These are phyloP conservation scores for Ichneumoninae sp. DNA, from an alignment of 2,888 invertebrate genomes.

Conservation along the genomic window DNA sequence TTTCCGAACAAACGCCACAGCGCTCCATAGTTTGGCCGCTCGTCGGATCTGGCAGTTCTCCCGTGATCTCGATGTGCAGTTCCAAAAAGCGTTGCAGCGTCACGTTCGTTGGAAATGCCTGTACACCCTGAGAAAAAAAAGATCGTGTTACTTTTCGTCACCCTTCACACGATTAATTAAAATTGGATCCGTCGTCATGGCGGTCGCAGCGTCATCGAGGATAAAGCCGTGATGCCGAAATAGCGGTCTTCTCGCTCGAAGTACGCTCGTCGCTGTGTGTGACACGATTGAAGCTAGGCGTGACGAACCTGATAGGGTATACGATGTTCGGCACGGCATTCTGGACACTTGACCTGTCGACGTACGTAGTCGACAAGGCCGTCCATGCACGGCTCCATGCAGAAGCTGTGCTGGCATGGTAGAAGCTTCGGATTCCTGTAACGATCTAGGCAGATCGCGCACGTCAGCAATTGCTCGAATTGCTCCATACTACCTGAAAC, in stretches of 20 bases:
- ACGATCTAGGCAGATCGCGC: constrained; percentile 99
- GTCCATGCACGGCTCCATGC: constrained; percentile 99
- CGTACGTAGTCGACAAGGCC: constrained; percentile 97
- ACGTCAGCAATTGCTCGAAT: constrained; percentile 98
- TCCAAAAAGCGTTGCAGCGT: constrained; percentile 97
- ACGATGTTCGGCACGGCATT: constrained; percentile 98
- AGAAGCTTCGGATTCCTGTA: constrained; percentile 98
- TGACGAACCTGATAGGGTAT: constrained; percentile 94
- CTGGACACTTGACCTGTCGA: constrained; percentile 98
- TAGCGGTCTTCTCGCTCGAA: neutral
- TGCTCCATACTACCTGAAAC: constrained; percentile 91
- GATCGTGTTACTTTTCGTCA: constrained; percentile 48
- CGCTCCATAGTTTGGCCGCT: constrained; percentile 97
- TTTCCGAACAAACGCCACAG: constrained; percentile 96
- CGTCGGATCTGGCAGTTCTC: constrained; percentile 95
- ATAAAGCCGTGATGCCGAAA: constrained; percentile 4
- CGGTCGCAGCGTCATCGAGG: constrained; percentile 49
- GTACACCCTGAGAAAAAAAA: constrained; percentile 85
- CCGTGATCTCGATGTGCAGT: constrained; percentile 96
- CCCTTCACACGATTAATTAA: constrained; percentile 5
- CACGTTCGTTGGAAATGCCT: constrained; percentile 97
- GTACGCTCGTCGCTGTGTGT: neutral
- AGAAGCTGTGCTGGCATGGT: constrained; percentile 99
- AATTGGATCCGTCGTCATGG: constrained; percentile 31
- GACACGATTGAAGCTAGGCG: neutral